Evolutionary conservation across 2,113 vertebrate species (phyloP), one percentile per base, ranked within the genome.

Genomic region (Chaenogobius annularis): DNA sequence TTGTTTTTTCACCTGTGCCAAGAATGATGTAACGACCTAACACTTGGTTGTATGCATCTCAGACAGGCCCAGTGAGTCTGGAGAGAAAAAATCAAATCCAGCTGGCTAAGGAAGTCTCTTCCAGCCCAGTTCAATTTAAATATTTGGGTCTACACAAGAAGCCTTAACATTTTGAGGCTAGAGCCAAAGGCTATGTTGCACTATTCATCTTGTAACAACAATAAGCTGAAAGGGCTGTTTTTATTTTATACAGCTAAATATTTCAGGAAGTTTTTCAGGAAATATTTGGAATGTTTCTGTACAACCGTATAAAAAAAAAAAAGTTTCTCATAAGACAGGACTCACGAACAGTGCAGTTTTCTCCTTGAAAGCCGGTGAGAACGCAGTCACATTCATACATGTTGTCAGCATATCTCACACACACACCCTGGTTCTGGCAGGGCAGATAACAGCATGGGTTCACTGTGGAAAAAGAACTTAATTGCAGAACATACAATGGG

Each of bases 321-420:
- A 72, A 71, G 67, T 71, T 77, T 79, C 70, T 79, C 70, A 17
- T 10, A 22, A 22, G 22, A 17, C 3, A 9, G 7, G 55, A 95
- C 98, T 96, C 88, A 99, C 98, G 95, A 74, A 87, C 68, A 13
- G 94, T 97, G 92, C 98, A 99, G 92, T 99, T 98, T 79, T 84
- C 73, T 73, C 98, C 98, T 0, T 89, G 92, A 88, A 94, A 98
- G 5, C 98, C 98, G 0, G 97, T 99, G 26, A 90, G 90, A 0
- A 96, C 97, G 87, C 98, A 99, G 90, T 99, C 98, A 1, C 98
- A 99, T 75, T 97, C 95, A 14, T 98, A 99, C 8, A 69, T 79
- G 37, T 87, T 83, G 37, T 82, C 74, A 14, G 90, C 92, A 0
- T 93, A 92, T 44, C 92, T 92, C 50, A 98, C 87, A 10, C 98